Percentiles rank a stretch among this genome's conserved stretches.
Conservation (phyloP, 2,888 invertebrate genomes). For the Gnatocerus cornutus region DNA sequence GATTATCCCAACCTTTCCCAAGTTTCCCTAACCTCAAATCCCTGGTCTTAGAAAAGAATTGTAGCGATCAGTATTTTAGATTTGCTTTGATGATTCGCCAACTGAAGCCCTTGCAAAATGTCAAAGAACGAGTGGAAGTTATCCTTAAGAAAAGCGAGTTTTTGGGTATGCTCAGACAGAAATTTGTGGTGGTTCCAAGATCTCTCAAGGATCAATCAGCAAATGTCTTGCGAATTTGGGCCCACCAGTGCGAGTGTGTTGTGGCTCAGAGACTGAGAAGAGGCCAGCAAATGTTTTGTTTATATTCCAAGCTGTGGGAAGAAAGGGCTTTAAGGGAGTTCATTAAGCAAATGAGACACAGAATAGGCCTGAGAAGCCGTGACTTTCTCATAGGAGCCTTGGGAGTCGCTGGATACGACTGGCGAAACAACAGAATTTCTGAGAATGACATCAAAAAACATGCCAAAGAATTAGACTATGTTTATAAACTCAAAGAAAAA, state of each 20-base stretch:
- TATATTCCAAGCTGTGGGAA: slow-evolving; percentile 79
- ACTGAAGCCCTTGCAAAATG: slow-evolving; percentile 53
- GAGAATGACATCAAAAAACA: slow-evolving; percentile 75
- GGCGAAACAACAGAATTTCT: slow-evolving; percentile 76
- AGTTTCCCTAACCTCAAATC: slow-evolving; percentile 65
- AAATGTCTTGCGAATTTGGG: slow-evolving; percentile 73
- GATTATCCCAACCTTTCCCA: slow-evolving; percentile 55
- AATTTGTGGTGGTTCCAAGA: slow-evolving; percentile 51
- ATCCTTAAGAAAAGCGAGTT: slow-evolving; percentile 54
- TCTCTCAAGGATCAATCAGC: slow-evolving; percentile 71
- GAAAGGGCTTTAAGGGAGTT: slow-evolving; percentile 75
- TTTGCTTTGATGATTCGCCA: slow-evolving; percentile 58
- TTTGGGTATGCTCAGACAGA: slow-evolving; percentile 47
- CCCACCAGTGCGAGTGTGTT: slow-evolving; percentile 74
- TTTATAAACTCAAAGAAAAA: slow-evolving; percentile 72
- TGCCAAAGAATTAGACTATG: slow-evolving; percentile 75
- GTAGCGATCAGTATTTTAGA: slow-evolving; percentile 49
- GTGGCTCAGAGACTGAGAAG: slow-evolving; percentile 77
- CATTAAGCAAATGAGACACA: slow-evolving; percentile 70
- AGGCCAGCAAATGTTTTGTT: slow-evolving; percentile 77
- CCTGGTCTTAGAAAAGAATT: slow-evolving; percentile 54
- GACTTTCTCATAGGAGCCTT: slow-evolving; percentile 75
- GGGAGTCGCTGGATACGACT: slow-evolving; percentile 75
- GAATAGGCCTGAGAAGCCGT: slow-evolving; percentile 71
- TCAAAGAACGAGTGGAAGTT: slow-evolving; percentile 54